A percentile compares a stretch with the other conserved stretches of the same genome.
phyloP scores from a whole-genome alignment of 2,113 vertebrate species.

The Capreolus pygargus region DNA sequence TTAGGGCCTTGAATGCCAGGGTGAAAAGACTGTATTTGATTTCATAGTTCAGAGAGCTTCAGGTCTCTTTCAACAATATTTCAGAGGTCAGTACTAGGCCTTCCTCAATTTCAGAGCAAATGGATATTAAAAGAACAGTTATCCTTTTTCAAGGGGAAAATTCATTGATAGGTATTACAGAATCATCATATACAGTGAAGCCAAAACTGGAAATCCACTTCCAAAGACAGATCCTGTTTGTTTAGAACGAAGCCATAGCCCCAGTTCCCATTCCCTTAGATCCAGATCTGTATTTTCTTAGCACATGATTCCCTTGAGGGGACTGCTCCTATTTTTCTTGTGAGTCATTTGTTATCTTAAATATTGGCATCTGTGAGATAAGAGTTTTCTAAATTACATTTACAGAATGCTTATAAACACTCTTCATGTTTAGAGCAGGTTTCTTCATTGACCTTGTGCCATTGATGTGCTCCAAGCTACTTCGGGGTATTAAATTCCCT shows the following conservation, averaged over 20 bases:
- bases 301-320: slow-evolving; percentile 45
- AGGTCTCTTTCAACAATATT: slow-evolving; percentile 34
- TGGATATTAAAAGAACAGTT: slow-evolving; percentile 20
- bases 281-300: slow-evolving; percentile 62
- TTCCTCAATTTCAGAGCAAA: slow-evolving; percentile 36
- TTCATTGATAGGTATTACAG: slow-evolving; percentile 52
- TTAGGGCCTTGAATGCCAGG: slow-evolving; percentile 33
- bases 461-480: slow-evolving; percentile 54
- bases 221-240: slow-evolving; percentile 47
- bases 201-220: slow-evolving; percentile 60
- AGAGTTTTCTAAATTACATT: slow-evolving; percentile 73
- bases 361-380: slow-evolving; percentile 73
- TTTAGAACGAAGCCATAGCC: slow-evolving; percentile 23
- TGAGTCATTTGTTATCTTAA: slow-evolving; percentile 73
- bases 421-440: slow-evolving; percentile 62
- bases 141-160: slow-evolving; percentile 63
- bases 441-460: slow-evolving; percentile 68
- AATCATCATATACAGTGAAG: slow-evolving; percentile 27
- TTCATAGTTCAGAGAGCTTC: slow-evolving; percentile 2
- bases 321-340: slow-evolving; percentile 47
- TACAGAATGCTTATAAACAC: slow-evolving; percentile 71
- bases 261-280: slow-evolving; percentile 21
- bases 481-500: slow-evolving; percentile 49
- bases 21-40: slow-evolving; percentile 24
- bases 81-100: slow-evolving; percentile 47